Percentiles rank a stretch among this genome's conserved stretches.
phyloP scores from a whole-genome alignment of 2,888 invertebrate species.

The Halictus quadricinctus region DNA sequence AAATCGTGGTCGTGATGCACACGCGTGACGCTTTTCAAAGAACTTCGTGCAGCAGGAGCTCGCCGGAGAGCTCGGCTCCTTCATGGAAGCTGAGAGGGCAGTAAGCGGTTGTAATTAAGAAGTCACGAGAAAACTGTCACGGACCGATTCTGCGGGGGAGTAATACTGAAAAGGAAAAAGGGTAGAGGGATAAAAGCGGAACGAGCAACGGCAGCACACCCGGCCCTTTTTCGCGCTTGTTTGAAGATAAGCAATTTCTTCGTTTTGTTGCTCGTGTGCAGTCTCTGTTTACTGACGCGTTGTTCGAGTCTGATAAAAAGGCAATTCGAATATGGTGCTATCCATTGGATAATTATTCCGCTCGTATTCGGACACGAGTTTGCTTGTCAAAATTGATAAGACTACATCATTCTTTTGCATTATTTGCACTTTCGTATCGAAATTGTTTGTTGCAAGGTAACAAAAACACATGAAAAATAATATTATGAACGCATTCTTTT shows the following conservation, averaged over 20 bases:
- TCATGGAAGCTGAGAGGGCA: not conserved
- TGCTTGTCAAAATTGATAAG: no score
- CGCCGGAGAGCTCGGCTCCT: not conserved
- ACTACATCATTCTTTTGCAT: no score
- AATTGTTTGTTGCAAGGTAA: no score
- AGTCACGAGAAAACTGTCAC: slow-evolving; percentile 1
- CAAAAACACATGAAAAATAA: not conserved
- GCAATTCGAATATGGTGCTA: not conserved
- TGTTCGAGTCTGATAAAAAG: not conserved
- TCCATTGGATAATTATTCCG: not conserved
- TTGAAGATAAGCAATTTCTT: not conserved
- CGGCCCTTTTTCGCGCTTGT: not conserved
- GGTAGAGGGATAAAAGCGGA: not conserved
- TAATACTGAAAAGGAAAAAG: not conserved
- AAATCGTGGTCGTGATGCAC: not conserved
- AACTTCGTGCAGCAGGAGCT: not conserved
- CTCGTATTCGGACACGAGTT: no score
- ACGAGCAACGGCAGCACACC: not conserved
- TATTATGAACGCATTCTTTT: not conserved
- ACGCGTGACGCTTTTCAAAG: slow-evolving; percentile 12
- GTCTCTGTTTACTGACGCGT: not conserved
- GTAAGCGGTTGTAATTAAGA: slow-evolving; percentile 2
- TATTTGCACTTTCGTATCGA: no score
- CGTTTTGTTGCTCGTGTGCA: not conserved
- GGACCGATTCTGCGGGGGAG: not conserved